Base-by-base conservation (phyloP, 2,888 invertebrate genomes). In the Chouioia cunea region DNA sequence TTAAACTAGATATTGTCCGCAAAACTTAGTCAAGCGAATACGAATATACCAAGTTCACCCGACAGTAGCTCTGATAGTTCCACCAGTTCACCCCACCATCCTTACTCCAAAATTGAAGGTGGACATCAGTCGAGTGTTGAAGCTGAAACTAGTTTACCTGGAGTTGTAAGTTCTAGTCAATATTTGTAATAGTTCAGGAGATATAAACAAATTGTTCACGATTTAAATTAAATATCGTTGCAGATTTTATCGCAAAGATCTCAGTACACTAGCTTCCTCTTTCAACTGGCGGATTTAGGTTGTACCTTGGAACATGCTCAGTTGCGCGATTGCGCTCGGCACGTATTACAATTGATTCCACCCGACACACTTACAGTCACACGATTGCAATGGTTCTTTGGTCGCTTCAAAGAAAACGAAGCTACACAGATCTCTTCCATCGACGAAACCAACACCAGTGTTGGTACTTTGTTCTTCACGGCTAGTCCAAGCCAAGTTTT, bases 41-140 rank as follows among this genome's bases (percentile, higher is more conserved):
- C 90, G 16, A 92, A 92, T 70, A 87, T 92, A 83, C 91, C 91
- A 22, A 93, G 93, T 79, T 94, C 94, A 70, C 95, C 95, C 65
- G 98, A 97, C 83, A 96, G 96, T 67, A 96, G 96, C 81, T 96
- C 96, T 69, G 97, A 97, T 85, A 97, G 97, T 77, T 97, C 97
- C 68, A 94, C 96, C 2, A 95, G 96, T 2, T 97, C 97, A 0
- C 97, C 97, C 1, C 96, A 95, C 75, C 90, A 94, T 82, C 92
- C 93, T 0, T 94, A 93, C 78, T 46, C 64, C 16, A 73, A 73
- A 68, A 60, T 74, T 54, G 73, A 74, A 68, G 70, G 71, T n/a
- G 65, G 56, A 56, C 93, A 94, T 83, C 91, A 92, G 73, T 91
- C 93, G 56, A 93, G 92, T 79, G 86, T 91, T 18, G 95, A 96